Evolutionary conservation across 2,888 invertebrate genomes (phyloP), one percentile per base, ranked within the genome.

Genomic region (Branchipolynoe longqiensis): DNA sequence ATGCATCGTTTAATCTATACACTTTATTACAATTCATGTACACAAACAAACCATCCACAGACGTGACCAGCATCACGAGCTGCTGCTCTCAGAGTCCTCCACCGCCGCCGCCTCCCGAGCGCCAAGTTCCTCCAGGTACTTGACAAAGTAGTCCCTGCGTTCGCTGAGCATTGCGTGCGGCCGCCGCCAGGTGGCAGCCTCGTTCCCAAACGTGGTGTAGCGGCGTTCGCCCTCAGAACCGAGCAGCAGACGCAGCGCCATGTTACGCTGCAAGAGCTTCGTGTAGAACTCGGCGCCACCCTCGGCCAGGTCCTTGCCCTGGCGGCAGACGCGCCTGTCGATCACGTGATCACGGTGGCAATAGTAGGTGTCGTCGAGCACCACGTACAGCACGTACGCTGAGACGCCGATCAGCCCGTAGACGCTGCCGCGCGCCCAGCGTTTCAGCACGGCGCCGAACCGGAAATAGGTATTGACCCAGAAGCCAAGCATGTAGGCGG

Each of bases 241-340:
- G 94, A 96, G 94, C 14, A 97, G 92, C 86, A 94, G 94, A 89
- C 96, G 94, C 28, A 97, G 92, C 0, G 97, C 96, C 90, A 96
- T 95, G 93, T 97, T 97, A 92, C 96, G 95, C 89, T 95, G 94
- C 58, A 97, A 92, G 38, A 95, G 92, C 94, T 97, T 97, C 38
- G 95, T 95, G 92, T 97, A 97, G 94, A 95, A 97, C 92, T 96
- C 96, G 41, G 96, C 94, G 1, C 97, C 97, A 74, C 97, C 97
- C 91, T 96, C 95, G 14, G 96, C 94, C 92, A 96, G 97, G 64
- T 96, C 94, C 59, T 94, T 93, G 59, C 96, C 95, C 85, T 96
- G 92, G 41, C 95, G 92, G 87, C 95, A 95, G 31, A 97, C 94
- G 87, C 94, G 93, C 84, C 95, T 94, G 92, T 97, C 97, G 31